Base-by-base conservation (phyloP, 2,888 invertebrate genomes). In the Tinea semifulvella region DNA sequence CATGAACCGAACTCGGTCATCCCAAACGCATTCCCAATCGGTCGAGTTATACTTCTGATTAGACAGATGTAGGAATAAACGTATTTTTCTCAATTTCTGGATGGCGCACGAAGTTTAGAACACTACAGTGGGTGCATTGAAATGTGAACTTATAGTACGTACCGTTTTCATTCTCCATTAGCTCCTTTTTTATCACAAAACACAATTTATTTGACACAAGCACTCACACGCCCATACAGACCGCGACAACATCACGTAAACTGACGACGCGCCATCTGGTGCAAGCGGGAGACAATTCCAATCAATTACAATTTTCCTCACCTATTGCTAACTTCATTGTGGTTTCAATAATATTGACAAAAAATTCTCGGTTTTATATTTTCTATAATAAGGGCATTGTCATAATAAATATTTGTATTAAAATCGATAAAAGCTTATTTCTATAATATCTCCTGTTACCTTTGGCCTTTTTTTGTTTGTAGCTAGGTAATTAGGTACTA, bases 151-250 rank as follows among this genome's bases (percentile, higher is more conserved):
- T 53, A 50, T 45, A 61, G 48, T 56, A 69, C 80, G 76, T 53
- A 80, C 79, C 69, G 67, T 70, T 75, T 70, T 62, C 57, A 52
- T 60, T 56, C 63, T 70, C 64, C 66, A 67, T 72, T 65, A 63
- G 63, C 58, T 57, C 63, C 61, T 68, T 63, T 60, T 69, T 67
- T 42, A 74, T 65, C 77, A 79, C 77, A 73, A 77, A 76, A 75
- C 77, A 79, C 76, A 62, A 56, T 61, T 8, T 60, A n/a, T 65
- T 75, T 69, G 67, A 67, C 76, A 76, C 79, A 72, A 75, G 73
- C 79, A 79, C 77, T 76, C 70, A 75, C 75, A 80, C 81, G 79
- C 81, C 80, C 79, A 68, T 71, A 69, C 71, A 56, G 63, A 68
- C 68, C 68, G 74, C 67, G 75, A 71, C 70, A 76, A 77, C 75